phyloP scores from a whole-genome alignment of 92 coral and sea anemone genomes.

The Epizoanthus rinbou region DNA sequence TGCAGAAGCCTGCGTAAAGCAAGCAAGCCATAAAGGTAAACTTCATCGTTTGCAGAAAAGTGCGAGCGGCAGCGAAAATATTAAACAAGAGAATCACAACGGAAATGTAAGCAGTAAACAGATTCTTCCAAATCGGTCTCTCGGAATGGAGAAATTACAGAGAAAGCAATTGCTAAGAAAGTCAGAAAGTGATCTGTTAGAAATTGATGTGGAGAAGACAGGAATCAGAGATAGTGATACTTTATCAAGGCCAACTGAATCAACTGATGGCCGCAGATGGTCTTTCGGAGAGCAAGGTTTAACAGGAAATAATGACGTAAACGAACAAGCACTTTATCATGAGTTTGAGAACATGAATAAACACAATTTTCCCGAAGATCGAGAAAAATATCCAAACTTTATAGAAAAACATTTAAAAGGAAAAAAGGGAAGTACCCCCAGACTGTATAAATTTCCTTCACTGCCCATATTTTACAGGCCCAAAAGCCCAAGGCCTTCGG shows the following conservation, averaged over 20 bases:
- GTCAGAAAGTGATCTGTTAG: neutral
- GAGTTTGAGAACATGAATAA: neutral
- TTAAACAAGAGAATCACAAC: conserved; percentile 2
- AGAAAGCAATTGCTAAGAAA: neutral
- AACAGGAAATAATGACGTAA: neutral
- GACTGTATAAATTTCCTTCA: conserved; percentile 13
- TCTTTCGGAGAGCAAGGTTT: neutral
- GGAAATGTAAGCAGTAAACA: conserved; percentile 9
- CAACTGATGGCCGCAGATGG: neutral
- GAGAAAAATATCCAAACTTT: neutral
- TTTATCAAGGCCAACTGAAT: neutral
- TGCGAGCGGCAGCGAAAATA: conserved; percentile 15
- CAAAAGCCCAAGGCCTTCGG: conserved; percentile 16
- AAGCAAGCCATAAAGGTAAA: conserved; percentile 18
- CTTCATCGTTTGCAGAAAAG: neutral
- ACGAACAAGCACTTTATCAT: neutral
- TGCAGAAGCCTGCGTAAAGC: conserved; percentile 29
- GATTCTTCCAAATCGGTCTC: neutral
- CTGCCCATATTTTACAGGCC: conserved; percentile 26
- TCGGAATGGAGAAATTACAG: neutral
- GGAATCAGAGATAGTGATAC: neutral
- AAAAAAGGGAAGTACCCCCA: neutral
- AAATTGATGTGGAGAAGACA: neutral
- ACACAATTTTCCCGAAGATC: neutral
- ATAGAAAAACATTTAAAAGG: conserved; percentile 20